A percentile compares a stretch with the other conserved stretches of the same genome.
Conservation (phyloP, 2,888 invertebrate species). For the Polydrusus cervinus region DNA sequence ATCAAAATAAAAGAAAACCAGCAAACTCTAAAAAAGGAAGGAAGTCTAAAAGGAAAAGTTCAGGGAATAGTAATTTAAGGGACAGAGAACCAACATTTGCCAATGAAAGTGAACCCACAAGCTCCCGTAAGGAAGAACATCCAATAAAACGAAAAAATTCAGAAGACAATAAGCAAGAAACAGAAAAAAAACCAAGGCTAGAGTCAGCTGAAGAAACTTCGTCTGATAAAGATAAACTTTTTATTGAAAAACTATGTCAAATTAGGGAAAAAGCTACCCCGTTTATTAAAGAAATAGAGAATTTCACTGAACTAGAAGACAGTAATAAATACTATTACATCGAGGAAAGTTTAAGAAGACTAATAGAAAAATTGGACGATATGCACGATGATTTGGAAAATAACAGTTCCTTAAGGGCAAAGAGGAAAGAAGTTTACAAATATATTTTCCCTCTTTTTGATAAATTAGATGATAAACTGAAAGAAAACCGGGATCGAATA, state of each 20-base stretch:
- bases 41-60: not conserved
- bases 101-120: not conserved
- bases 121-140: not conserved
- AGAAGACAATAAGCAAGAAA: not conserved
- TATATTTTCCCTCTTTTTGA: constrained; percentile 41
- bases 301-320: constrained; percentile 26
- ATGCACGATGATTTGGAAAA: constrained; percentile 21
- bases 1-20: not conserved
- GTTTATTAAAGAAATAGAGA: constrained; percentile 23
- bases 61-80: not conserved
- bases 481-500: constrained; percentile 13
- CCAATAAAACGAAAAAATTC: too few relatives aligned
- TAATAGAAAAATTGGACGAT: constrained; percentile 33
- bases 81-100: too few relatives aligned
- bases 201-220: too few relatives aligned
- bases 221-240: not conserved
- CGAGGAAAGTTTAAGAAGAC: constrained; percentile 44
- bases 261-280: constrained; percentile 22
- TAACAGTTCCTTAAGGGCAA: constrained; percentile 8
- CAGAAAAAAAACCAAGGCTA: not conserved
- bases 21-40: not conserved
- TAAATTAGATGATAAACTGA: constrained; percentile 36
- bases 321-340: constrained; percentile 44
- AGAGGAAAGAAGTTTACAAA: constrained; percentile 35
- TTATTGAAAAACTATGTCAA: not conserved